Evolutionary conservation across 2,113 vertebrate genomes (phyloP).

Genomic region (Myrmecobius fasciatus): DNA sequence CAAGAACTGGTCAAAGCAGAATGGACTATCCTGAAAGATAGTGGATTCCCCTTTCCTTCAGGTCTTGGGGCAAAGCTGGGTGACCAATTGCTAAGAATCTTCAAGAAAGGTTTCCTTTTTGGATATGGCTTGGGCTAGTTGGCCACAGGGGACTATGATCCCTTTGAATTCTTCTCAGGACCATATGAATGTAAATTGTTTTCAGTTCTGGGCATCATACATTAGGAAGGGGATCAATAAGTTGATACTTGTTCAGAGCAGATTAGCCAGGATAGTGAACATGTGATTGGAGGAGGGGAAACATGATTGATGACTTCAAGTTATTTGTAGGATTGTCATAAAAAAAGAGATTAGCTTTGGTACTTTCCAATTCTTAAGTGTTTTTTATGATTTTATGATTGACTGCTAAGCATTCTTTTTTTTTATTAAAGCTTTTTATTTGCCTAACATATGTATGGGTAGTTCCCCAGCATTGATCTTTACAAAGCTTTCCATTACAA

Average conservation of each 20-base stretch:
- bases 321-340: neutral
- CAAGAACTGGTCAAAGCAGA: neutral
- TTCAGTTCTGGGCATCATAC: neutral
- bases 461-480: no score
- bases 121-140: neutral
- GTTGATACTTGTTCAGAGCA: neutral
- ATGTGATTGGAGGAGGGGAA: neutral
- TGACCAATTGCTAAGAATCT: neutral
- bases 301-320: neutral
- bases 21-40: neutral
- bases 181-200: neutral
- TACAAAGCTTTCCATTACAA: no score
- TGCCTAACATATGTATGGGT: no score
- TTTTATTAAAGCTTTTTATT: no score
- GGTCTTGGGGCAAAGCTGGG: neutral
- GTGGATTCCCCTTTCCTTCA: neutral
- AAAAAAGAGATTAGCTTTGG: neutral
- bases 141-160: neutral
- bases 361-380: neutral
- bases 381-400: slow-evolving; percentile 38
- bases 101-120: neutral
- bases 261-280: neutral
- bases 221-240: neutral
- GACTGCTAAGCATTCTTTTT: slow-evolving; percentile 69
- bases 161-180: neutral